phyloP scores from a whole-genome alignment of 2,888 invertebrate species.

The Amiota minor region DNA sequence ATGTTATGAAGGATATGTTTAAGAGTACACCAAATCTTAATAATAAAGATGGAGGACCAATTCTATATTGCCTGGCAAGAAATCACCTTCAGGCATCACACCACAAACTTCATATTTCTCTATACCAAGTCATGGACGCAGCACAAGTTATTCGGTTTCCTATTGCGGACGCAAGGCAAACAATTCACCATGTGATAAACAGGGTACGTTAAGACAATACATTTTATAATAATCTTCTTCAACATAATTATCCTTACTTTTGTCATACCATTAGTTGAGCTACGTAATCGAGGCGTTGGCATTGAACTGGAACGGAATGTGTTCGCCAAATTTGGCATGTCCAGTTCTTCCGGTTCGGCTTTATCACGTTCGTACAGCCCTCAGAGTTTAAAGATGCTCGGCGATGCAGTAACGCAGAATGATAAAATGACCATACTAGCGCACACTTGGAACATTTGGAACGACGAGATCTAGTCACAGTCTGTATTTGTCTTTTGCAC shows the following conservation, averaged over 20 bases:
- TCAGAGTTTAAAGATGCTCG: slow-evolving; percentile 91
- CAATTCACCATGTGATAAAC: slow-evolving; percentile 76
- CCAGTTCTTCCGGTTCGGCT: slow-evolving; percentile 60
- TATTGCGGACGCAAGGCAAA: slow-evolving; percentile 85
- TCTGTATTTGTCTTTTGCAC: no score
- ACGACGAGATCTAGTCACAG: no score
- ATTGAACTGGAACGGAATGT: slow-evolving; percentile 75
- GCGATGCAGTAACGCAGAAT: slow-evolving; percentile 88
- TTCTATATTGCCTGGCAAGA: slow-evolving; percentile 75
- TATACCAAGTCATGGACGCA: slow-evolving; percentile 81
- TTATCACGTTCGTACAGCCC: slow-evolving; percentile 89
- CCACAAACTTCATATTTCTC: slow-evolving; percentile 72
- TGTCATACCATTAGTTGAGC: slow-evolving; percentile 71
- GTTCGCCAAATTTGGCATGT: slow-evolving; percentile 70
- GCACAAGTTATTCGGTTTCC: slow-evolving; percentile 93
- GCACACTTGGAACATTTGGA: no score
- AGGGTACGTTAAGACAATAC: slow-evolving; percentile 67
- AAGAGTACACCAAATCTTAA: slow-evolving; percentile 96
- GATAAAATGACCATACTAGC: slow-evolving; percentile 96
- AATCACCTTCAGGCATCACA: slow-evolving; percentile 75
- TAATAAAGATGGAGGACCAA: slow-evolving; percentile 82
- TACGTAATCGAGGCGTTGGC: slow-evolving; percentile 77
- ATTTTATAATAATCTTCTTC: not conserved
- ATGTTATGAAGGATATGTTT: slow-evolving; percentile 95
- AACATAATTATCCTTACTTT: not conserved